Conservation (phyloP, 2,888 invertebrate genomes). For the Sarcophaga caerulescens region DNA sequence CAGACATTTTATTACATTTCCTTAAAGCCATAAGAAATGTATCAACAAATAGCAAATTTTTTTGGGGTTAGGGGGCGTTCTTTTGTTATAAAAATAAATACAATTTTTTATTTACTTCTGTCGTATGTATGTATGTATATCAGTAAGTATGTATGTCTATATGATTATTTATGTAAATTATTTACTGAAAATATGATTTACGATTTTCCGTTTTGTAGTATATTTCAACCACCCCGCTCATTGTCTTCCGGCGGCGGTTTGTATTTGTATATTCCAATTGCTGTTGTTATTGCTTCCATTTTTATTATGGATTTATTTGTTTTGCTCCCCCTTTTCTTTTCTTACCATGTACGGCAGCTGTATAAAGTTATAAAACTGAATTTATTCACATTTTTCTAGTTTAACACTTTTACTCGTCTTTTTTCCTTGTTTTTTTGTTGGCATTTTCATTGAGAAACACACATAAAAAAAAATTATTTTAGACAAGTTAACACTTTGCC, state of each 20-base stretch:
- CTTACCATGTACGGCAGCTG: neutral
- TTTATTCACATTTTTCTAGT: conserved; percentile 52
- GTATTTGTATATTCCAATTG: conserved; percentile 11
- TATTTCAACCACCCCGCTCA: neutral
- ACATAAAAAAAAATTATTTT: conserved; percentile 46
- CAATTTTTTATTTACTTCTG: too few relatives aligned
- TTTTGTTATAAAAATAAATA: neutral
- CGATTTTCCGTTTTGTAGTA: conserved; percentile 69
- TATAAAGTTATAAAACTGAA: conserved; percentile 18
- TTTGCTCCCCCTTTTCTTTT: conserved; percentile 7
- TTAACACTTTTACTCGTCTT: conserved; percentile 44
- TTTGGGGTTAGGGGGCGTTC: neutral
- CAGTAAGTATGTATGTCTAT: neutral
- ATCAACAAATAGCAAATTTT: neutral
- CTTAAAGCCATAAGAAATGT: neutral
- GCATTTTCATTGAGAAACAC: conserved; percentile 34
- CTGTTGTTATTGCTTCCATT: neutral
- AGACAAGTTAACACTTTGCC: conserved; percentile 64
- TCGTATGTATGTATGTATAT: too few relatives aligned
- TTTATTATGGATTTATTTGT: conserved; percentile 24
- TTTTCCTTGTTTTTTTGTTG: conserved; percentile 9
- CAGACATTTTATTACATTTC: neutral
- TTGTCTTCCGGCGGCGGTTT: neutral
- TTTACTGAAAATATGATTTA: conserved; percentile 70
- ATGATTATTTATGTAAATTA: conserved; percentile 51